These are phyloP conservation scores for Acronicta alni DNA, from an alignment of 2,888 invertebrate genomes.

Conservation along the genomic window DNA sequence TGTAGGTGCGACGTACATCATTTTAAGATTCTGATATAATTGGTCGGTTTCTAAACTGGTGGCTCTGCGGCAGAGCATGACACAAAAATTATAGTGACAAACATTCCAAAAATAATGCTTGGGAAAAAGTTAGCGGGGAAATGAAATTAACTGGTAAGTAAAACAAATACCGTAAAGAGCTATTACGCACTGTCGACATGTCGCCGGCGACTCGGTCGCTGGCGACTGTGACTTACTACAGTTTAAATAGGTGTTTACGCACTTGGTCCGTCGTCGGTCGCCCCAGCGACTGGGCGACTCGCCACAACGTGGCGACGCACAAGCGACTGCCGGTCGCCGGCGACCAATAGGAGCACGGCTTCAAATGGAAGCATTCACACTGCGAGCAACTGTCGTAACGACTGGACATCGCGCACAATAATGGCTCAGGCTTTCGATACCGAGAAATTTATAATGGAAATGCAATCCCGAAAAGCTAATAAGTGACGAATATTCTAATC, in stretches of 20 bases:
- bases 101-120: no score
- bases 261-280: conserved; percentile 11
- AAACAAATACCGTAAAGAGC: no score
- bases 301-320: conserved; percentile 22
- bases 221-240: conserved; percentile 3
- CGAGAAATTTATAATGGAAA: conserved; percentile 11
- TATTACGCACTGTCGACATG: no score
- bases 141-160: no score
- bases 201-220: no score
- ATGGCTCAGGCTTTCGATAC: conserved; percentile 17
- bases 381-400: conserved; percentile 33
- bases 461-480: conserved; percentile 12
- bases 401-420: conserved; percentile 24
- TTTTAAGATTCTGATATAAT: no score
- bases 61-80: no score
- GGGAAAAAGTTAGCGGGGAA: no score
- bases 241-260: conserved; percentile 15
- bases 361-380: conserved; percentile 37
- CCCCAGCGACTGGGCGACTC: conserved; percentile 12
- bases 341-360: conserved; percentile 42
- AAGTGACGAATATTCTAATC: conserved; percentile 22
- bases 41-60: no score
- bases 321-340: conserved; percentile 37
- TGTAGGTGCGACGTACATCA: no score
- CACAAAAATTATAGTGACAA: no score